A percentile compares a stretch with the other conserved stretches of the same genome.
Conservation (phyloP, 1,140 invertebrate species). For the Tribolium madens region DNA sequence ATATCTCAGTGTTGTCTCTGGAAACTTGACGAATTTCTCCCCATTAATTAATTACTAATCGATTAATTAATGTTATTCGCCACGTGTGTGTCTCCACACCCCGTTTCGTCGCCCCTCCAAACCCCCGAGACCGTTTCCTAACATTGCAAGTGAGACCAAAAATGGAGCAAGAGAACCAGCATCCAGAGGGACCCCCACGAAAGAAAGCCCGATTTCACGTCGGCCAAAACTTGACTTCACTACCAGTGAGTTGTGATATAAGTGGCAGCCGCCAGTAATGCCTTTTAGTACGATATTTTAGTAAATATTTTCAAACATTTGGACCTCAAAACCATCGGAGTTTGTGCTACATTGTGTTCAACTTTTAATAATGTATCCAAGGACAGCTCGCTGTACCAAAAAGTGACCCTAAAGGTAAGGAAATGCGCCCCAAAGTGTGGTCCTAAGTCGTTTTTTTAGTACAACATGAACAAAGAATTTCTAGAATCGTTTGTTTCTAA, state of each 20-base stretch:
- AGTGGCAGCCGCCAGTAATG: no score
- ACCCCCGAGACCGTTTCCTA: neutral
- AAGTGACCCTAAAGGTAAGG: constrained; percentile 52
- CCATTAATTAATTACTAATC: neutral
- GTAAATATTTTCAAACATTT: constrained; percentile 55
- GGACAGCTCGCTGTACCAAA: constrained; percentile 52
- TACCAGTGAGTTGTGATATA: constrained; percentile 49
- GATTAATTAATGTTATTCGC: constrained; percentile 13
- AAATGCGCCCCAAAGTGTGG: neutral
- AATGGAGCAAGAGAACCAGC: constrained; percentile 21
- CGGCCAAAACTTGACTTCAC: constrained; percentile 27
- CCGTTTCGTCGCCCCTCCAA: neutral
- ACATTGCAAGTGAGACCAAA: neutral
- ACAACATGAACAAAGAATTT: constrained; percentile 53
- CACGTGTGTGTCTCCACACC: neutral
- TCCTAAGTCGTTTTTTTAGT: constrained; percentile 48
- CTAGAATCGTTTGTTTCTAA: constrained; percentile 53
- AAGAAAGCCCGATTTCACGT: constrained; percentile 47
- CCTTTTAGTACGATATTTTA: constrained; percentile 53
- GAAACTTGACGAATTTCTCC: neutral
- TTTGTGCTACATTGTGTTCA: constrained; percentile 55
- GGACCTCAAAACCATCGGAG: constrained; percentile 52
- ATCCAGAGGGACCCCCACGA: constrained; percentile 43
- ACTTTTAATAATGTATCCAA: constrained; percentile 54
- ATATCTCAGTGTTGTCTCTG: constrained; percentile 9